phyloP scores from a whole-genome alignment of 2,797 vertebrate genomes.

The Percopsis omiscomaycus region DNA sequence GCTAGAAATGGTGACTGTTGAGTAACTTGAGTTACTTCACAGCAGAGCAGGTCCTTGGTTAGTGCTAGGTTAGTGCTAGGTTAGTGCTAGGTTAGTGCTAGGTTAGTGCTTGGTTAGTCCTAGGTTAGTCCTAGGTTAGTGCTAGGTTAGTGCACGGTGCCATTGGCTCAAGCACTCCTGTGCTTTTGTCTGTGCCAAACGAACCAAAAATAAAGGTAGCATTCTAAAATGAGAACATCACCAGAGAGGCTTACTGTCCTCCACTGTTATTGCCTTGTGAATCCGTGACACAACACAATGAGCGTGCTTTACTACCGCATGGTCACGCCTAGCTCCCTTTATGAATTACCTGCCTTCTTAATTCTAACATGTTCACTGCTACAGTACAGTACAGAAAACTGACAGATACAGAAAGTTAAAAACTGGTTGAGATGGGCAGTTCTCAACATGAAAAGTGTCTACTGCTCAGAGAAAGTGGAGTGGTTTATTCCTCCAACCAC shows the following conservation, averaged over 20 bases:
- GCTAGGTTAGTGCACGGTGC: conserved; percentile 43
- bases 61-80: too few species aligned
- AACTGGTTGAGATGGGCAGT: too few species aligned
- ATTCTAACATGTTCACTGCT: too few species aligned
- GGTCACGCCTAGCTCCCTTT: too few species aligned
- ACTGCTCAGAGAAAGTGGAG: too few species aligned
- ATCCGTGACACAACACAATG: conserved; percentile 37
- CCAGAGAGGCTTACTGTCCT: conserved; percentile 57
- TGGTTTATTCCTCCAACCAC: too few species aligned
- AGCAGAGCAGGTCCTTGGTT: conserved; percentile 3
- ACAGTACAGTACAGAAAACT: too few species aligned
- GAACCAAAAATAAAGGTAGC: conserved; percentile 57
- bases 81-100: too few species aligned
- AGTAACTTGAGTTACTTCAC: background rate
- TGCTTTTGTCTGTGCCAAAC: conserved; percentile 31
- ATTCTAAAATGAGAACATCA: conserved; percentile 52
- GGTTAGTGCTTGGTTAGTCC: too few species aligned
- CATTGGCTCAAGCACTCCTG: conserved; percentile 43
- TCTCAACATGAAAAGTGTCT: too few species aligned
- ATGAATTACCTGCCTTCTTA: too few species aligned
- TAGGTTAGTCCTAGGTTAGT: background rate
- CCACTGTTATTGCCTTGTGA: conserved; percentile 32
- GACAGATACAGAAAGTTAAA: too few species aligned
- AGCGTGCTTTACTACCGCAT: background rate
- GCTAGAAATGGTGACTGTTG: background rate